Conservation (phyloP, 2,797 vertebrate species). For the Clarias platycephalus region DNA sequence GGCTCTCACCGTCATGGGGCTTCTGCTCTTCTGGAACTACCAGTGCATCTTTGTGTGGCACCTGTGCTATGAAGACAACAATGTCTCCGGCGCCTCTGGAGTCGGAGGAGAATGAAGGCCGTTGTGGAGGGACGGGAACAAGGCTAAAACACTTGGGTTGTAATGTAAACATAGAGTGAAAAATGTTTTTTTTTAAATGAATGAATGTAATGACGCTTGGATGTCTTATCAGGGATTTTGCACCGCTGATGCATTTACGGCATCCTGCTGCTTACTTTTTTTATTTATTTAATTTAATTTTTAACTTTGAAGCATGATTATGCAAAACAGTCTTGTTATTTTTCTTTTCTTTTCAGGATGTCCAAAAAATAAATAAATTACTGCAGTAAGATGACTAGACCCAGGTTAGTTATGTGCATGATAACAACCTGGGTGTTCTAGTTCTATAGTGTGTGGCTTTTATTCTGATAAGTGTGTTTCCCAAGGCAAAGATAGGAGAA, state of each 20-base stretch:
- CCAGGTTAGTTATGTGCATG: too few species aligned
- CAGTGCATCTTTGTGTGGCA: conserved; percentile 61
- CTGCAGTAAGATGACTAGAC: too few species aligned
- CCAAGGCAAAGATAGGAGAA: too few species aligned
- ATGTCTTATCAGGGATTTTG: background rate
- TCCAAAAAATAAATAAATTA: too few species aligned
- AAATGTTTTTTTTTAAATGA: background rate
- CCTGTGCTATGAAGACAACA: conserved; percentile 46
- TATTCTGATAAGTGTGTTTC: too few species aligned
- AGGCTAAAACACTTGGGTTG: background rate
- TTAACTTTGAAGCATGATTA: background rate
- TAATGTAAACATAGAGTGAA: too few species aligned
- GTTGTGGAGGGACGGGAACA: background rate
- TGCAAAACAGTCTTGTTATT: background rate
- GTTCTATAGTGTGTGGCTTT: too few species aligned
- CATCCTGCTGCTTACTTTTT: background rate
- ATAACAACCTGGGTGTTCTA: too few species aligned
- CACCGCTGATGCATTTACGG: background rate
- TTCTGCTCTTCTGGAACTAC: conserved; percentile 63
- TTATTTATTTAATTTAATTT: too few species aligned
- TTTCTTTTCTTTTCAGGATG: too few species aligned
- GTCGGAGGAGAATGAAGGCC: background rate
- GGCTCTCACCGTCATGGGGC: conserved; percentile 45
- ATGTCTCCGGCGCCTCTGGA: background rate
- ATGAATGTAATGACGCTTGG: background rate